A percentile compares a stretch with the other conserved stretches of the same genome.
Evolutionary conservation across 2,888 invertebrate species (phyloP).

Genomic region (Sphinx pinastri): DNA sequence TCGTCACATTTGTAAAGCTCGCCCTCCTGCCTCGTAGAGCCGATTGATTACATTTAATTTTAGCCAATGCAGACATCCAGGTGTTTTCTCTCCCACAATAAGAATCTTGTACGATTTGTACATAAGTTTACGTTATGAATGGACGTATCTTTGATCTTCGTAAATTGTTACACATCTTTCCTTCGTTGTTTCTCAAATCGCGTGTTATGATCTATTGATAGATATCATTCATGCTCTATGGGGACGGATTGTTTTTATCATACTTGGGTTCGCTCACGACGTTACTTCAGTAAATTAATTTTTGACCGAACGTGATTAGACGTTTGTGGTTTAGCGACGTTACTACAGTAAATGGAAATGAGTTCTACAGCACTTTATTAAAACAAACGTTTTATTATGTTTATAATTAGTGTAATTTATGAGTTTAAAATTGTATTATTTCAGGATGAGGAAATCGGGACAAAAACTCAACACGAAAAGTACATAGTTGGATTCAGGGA

Average conservation of each 20-base stretch:
- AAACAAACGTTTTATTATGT: no score
- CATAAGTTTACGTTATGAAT: slow-evolving; percentile 26
- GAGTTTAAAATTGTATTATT: no score
- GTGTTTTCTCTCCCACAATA: slow-evolving; percentile 20
- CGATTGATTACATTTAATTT: slow-evolving; percentile 17
- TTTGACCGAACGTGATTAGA: slow-evolving; percentile 45
- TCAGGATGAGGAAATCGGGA: no score
- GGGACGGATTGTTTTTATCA: no score
- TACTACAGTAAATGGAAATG: no score
- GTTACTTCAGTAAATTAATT: background rate
- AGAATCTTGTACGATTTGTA: slow-evolving; percentile 24
- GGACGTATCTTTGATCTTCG: slow-evolving; percentile 39
- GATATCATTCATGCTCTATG: slow-evolving; percentile 1
- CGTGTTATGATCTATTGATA: slow-evolving; percentile 19
- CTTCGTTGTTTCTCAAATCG: slow-evolving; percentile 13
- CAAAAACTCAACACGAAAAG: no score
- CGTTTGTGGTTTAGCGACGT: background rate
- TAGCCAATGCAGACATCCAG: slow-evolving; percentile 23
- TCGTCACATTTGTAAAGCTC: background rate
- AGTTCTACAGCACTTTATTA: no score
- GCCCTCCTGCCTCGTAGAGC: background rate
- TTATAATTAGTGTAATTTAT: no score
- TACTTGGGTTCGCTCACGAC: no score
- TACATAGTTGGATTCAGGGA: no score
- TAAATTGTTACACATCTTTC: slow-evolving; percentile 32